Base-by-base conservation (phyloP, 2,797 vertebrate genomes). In the Borostomias antarcticus region DNA sequence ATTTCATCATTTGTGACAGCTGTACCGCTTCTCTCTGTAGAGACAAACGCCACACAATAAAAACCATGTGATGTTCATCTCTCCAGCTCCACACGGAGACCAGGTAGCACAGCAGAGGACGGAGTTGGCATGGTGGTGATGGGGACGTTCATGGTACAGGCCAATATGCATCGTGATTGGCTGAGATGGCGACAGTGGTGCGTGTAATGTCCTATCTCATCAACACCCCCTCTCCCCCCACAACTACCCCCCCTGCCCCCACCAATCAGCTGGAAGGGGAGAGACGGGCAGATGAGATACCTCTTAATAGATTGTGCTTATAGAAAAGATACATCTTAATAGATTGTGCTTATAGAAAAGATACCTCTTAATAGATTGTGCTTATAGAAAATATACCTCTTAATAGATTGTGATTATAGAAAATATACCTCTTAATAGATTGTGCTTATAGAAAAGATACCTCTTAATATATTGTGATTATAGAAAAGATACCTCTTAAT, bases 281-380 rank as follows among this genome's bases (percentile, higher is more conserved):
- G 35, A 40, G 10, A 40, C 8, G 8, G 3, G 29, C 28, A 57
- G 30, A 32, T 19, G n/a, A 57, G 32, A 37, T 21, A 11, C 23
- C 56, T 33, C 19, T 57, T 57, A 6, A 57, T 58, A 33, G 19
- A 58, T 4, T 15, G 15, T 58, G 32, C n/a, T 35, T 58, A 30
- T 17, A 58, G 56, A 58, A 10, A n/a, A n/a, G n/a, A n/a, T n/a
- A n/a, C n/a, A n/a, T n/a, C n/a, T n/a, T n/a, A n/a, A n/a, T n/a
- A n/a, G n/a, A n/a, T n/a, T n/a, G n/a, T n/a, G n/a, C n/a, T n/a
- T n/a, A n/a, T n/a, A n/a, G n/a, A n/a, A n/a, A n/a, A n/a, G n/a
- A n/a, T n/a, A n/a, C n/a, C n/a, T n/a, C n/a, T n/a, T n/a, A n/a
- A n/a, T n/a, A n/a, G n/a, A n/a, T n/a, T n/a, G n/a, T n/a, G n/a